Evolutionary conservation across 2,113 vertebrate genomes (phyloP).

Genomic region (Ophiodon elongatus): DNA sequence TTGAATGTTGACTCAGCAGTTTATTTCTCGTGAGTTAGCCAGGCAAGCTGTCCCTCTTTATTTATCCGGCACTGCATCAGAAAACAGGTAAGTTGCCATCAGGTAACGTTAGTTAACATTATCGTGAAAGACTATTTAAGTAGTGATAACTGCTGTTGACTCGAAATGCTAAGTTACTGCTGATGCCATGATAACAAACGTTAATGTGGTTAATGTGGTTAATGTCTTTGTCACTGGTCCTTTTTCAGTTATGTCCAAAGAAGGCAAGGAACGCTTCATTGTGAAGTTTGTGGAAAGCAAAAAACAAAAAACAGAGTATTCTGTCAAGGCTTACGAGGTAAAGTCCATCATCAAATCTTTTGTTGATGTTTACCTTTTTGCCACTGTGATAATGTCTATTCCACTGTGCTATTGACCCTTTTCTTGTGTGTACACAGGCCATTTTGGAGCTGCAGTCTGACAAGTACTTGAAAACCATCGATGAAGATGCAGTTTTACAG

Average conservation of each 20-base stretch:
- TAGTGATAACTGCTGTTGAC: too few species aligned
- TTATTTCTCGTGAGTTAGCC: neutral
- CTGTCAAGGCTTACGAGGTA: conserved; percentile 93
- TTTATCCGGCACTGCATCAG: neutral
- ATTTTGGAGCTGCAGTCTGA: conserved; percentile 95
- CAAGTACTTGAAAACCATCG: conserved; percentile 89
- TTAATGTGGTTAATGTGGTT: neutral
- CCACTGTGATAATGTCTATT: neutral
- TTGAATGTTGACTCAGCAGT: conserved; percentile 7
- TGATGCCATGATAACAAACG: neutral
- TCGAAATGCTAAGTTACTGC: neutral
- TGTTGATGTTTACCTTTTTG: neutral
- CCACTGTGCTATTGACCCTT: conserved; percentile 2
- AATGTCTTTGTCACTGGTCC: neutral
- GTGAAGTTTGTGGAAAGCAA: conserved; percentile 92
- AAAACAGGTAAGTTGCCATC: conserved; percentile 18
- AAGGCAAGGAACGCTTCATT: conserved; percentile 83
- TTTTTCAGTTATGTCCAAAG: conserved; percentile 83
- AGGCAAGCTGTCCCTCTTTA: neutral
- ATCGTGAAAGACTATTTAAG: neutral
- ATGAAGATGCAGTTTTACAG: conserved; percentile 85
- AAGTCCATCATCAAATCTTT: neutral
- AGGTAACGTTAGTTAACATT: neutral
- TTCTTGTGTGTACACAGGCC: conserved; percentile 84
- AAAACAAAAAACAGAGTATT: conserved; percentile 83